These are phyloP conservation scores for Orcinus orca DNA, from an alignment of 2,113 vertebrate species.

Conservation along the genomic window DNA sequence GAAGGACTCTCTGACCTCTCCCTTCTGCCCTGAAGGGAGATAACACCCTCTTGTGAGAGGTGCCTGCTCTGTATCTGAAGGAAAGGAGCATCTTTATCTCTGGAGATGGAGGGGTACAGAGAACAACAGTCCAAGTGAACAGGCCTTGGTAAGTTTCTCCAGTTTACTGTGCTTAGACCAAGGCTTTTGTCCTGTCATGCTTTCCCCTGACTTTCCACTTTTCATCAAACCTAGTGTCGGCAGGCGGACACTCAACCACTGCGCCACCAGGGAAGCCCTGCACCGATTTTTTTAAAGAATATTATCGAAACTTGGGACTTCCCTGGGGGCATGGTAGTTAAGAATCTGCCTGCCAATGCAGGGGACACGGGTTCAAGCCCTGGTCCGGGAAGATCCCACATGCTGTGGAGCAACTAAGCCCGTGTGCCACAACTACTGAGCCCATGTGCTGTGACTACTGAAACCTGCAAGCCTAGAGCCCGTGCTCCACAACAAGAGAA, in stretches of 20 bases:
- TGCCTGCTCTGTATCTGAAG: not conserved
- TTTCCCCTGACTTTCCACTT: no score
- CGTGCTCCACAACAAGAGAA: no score
- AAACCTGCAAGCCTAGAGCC: no score
- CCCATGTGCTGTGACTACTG: no score
- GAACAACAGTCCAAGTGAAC: not conserved
- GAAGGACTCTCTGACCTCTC: not conserved
- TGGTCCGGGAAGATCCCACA: no score
- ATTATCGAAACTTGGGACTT: not conserved
- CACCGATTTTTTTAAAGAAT: not conserved
- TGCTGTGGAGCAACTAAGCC: no score
- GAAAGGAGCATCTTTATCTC: not conserved
- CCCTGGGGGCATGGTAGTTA: no score
- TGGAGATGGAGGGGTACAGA: not conserved
- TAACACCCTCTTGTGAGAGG: not conserved
- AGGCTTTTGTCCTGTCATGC: not conserved
- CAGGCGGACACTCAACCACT: no score
- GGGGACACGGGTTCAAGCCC: no score
- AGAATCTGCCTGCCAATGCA: no score
- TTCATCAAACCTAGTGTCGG: not conserved
- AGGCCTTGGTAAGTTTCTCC: not conserved
- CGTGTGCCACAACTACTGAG: no score
- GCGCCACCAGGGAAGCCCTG: no score
- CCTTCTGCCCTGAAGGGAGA: not conserved
- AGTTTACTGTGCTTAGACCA: not conserved